Evolutionary conservation across 2,888 invertebrate species (phyloP).

Genomic region (Graphium colonna): DNA sequence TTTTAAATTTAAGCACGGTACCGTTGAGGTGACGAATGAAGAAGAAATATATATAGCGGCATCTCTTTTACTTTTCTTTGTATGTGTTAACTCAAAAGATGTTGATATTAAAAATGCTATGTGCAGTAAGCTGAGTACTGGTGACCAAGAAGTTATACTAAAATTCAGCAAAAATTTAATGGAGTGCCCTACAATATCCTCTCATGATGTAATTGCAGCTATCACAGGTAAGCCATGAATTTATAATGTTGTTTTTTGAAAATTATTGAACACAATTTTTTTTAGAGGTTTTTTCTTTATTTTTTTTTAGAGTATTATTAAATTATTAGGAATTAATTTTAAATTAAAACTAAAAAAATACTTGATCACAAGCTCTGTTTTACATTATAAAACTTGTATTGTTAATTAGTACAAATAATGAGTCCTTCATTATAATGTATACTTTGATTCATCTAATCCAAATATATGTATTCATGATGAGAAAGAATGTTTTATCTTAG

Average conservation of each 20-base stretch:
- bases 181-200: constrained; percentile 61
- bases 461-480: too few species aligned
- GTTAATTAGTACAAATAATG: too few species aligned
- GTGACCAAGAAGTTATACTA: constrained; percentile 76
- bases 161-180: constrained; percentile 75
- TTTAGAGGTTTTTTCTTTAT: too few species aligned
- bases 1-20: constrained; percentile 63
- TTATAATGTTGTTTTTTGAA: not conserved
- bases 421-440: too few species aligned
- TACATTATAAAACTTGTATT: too few species aligned
- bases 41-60: constrained; percentile 63
- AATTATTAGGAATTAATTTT: too few species aligned
- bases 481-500: too few species aligned
- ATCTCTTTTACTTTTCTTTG: constrained; percentile 74
- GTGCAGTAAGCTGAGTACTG: constrained; percentile 72
- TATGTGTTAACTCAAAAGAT: constrained; percentile 76
- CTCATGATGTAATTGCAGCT: constrained; percentile 58
- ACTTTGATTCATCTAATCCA: too few species aligned
- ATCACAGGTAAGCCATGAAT: constrained; percentile 52
- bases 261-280: too few species aligned
- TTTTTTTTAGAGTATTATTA: too few species aligned
- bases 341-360: too few species aligned
- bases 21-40: constrained; percentile 43
- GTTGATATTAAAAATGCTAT: constrained; percentile 76
- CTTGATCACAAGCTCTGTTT: too few species aligned